phyloP scores from a whole-genome alignment of 2,797 vertebrate genomes.

The Anniella stebbinsi region DNA sequence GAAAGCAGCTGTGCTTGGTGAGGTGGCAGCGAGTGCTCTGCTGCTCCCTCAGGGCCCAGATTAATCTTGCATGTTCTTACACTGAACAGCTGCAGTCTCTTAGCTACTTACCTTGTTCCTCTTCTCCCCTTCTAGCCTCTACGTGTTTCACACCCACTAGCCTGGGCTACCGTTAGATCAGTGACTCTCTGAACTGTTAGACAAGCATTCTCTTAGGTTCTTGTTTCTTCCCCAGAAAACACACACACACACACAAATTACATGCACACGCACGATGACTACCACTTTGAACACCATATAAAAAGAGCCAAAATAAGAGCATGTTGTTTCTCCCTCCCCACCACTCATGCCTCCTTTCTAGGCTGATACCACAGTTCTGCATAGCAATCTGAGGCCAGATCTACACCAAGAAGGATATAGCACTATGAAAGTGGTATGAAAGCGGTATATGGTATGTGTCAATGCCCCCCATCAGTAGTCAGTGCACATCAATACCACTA shows the following conservation, averaged over 20 bases:
- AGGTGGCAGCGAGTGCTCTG: not conserved
- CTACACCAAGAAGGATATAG: too few species aligned
- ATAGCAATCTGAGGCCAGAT: not conserved
- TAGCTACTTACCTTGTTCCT: constrained; percentile 16
- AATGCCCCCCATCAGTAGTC: too few species aligned
- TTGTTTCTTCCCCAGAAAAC: not conserved
- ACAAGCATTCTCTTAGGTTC: not conserved
- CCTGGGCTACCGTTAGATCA: not conserved
- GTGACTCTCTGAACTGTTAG: not conserved
- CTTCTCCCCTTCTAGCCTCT: constrained; percentile 17
- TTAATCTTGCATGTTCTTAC: constrained; percentile 29
- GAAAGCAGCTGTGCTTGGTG: constrained; percentile 27
- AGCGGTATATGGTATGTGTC: too few species aligned
- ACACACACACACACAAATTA: not conserved
- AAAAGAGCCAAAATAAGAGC: not conserved
- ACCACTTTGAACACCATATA: not conserved
- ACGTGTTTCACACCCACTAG: constrained; percentile 2
- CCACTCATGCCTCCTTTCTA: not conserved
- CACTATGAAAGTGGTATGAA: too few species aligned
- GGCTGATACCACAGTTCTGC: not conserved
- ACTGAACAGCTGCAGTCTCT: constrained; percentile 20
- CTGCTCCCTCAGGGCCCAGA: constrained; percentile 4
- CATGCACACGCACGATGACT: too few species aligned
- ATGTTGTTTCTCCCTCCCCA: not conserved
- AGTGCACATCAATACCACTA: too few species aligned